Evolutionary conservation across 2,797 vertebrate species (phyloP).

Genomic region (Sebastes vulpes): DNA sequence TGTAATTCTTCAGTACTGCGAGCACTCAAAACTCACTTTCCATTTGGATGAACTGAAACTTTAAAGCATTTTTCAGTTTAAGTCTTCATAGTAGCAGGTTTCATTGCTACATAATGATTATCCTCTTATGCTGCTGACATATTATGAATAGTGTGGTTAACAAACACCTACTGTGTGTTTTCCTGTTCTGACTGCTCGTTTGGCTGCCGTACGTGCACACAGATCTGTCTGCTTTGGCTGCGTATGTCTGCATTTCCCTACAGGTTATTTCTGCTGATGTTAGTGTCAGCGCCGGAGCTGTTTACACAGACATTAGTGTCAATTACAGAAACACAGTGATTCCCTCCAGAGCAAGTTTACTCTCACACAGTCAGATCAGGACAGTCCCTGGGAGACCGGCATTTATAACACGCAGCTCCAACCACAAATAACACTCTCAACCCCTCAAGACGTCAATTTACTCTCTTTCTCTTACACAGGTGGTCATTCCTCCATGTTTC

Average conservation of each 20-base stretch:
- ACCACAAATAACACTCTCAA: constrained; percentile 40
- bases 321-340: constrained; percentile 60
- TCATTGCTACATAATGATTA: constrained; percentile 2
- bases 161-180: constrained; percentile 3
- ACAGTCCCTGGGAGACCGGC: constrained; percentile 37
- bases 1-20: no score
- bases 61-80: not conserved
- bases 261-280: constrained; percentile 63
- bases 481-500: not conserved
- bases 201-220: not conserved
- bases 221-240: not conserved
- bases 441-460: constrained; percentile 19
- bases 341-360: constrained; percentile 31
- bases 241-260: constrained; percentile 7
- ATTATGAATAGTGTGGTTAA: not conserved
- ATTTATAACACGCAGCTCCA: constrained; percentile 37
- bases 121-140: not conserved
- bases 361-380: constrained; percentile 36
- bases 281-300: constrained; percentile 43
- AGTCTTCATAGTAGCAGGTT: not conserved
- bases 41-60: not conserved
- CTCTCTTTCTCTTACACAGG: constrained; percentile 5
- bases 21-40: no score
- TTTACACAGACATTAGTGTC: constrained; percentile 81
- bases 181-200: not conserved